These are phyloP conservation scores for Amiota communis DNA, from an alignment of 2,888 invertebrate species.

Conservation along the genomic window DNA sequence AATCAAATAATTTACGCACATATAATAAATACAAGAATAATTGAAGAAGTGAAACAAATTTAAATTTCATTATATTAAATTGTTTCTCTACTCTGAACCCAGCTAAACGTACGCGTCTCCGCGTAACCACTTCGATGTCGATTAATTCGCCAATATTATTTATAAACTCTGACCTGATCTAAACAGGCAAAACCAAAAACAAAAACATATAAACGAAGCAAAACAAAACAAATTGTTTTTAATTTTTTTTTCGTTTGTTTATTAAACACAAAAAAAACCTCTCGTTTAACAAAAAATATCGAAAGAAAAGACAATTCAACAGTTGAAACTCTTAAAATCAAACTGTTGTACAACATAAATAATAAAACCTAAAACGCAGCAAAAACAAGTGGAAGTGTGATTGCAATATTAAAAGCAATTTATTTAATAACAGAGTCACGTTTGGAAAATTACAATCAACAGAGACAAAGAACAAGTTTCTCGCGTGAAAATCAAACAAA, in stretches of 20 bases:
- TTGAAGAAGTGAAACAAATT: not conserved
- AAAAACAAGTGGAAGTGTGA: too few relatives aligned
- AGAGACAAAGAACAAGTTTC: conserved; percentile 38
- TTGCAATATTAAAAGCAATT: too few relatives aligned
- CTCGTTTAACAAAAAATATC: conserved; percentile 1
- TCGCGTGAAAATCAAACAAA: conserved; percentile 47
- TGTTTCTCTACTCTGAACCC: not conserved
- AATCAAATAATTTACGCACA: not conserved
- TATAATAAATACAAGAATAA: too few relatives aligned
- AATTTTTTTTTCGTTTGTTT: conserved; percentile 55
- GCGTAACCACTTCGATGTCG: conserved; percentile 66
- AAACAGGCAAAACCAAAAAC: conserved; percentile 61
- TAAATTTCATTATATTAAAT: not conserved
- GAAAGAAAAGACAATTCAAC: conserved; percentile 25
- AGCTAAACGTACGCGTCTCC: not conserved
- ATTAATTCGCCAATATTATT: conserved; percentile 69
- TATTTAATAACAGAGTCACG: too few relatives aligned
- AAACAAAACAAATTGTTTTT: conserved; percentile 54
- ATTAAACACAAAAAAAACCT: conserved; percentile 33
- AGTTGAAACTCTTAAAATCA: conserved; percentile 41
- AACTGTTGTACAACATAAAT: conserved; percentile 40
- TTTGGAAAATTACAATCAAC: conserved; percentile 13
- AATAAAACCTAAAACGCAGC: too few relatives aligned
- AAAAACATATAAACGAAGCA: conserved; percentile 30
- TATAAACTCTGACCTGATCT: conserved; percentile 69